Evolutionary conservation across 1,140 invertebrate species (phyloP).

Genomic region (Stegodyphus mimosarum): DNA sequence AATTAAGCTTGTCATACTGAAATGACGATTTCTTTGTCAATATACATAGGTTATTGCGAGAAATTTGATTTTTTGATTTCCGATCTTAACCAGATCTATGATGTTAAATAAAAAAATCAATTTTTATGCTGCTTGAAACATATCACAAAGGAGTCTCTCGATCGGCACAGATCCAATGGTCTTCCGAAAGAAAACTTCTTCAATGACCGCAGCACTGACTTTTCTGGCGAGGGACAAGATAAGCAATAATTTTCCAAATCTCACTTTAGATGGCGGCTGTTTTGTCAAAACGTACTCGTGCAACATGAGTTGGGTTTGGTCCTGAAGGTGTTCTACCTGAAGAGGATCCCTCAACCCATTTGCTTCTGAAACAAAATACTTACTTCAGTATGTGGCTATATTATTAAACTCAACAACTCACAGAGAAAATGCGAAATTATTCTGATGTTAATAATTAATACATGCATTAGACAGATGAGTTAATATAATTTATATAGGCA

Average conservation of each 20-base stretch:
- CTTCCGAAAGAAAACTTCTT: slow-evolving; percentile 90
- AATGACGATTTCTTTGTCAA: too few species aligned
- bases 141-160: slow-evolving; percentile 86
- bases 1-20: too few species aligned
- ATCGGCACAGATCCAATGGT: slow-evolving; percentile 91
- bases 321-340: slow-evolving; percentile 80
- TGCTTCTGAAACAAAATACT: slow-evolving; percentile 72
- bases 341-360: slow-evolving; percentile 76
- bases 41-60: too few species aligned
- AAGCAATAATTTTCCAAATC: slow-evolving; percentile 84
- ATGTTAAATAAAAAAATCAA: too few species aligned
- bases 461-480: too few species aligned
- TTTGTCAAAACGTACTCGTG: slow-evolving; percentile 78
- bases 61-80: too few species aligned
- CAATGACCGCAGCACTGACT: slow-evolving; percentile 80
- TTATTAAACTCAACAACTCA: too few species aligned
- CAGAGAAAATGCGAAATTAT: too few species aligned
- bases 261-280: slow-evolving; percentile 80
- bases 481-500: too few species aligned
- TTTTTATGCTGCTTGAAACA: slow-evolving; percentile 75
- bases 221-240: slow-evolving; percentile 78
- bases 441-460: too few species aligned
- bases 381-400: too few species aligned
- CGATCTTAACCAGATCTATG: too few species aligned
- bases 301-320: slow-evolving; percentile 84